Base-by-base conservation (phyloP, 2,888 invertebrate genomes). In the Ptilodon capucinus region DNA sequence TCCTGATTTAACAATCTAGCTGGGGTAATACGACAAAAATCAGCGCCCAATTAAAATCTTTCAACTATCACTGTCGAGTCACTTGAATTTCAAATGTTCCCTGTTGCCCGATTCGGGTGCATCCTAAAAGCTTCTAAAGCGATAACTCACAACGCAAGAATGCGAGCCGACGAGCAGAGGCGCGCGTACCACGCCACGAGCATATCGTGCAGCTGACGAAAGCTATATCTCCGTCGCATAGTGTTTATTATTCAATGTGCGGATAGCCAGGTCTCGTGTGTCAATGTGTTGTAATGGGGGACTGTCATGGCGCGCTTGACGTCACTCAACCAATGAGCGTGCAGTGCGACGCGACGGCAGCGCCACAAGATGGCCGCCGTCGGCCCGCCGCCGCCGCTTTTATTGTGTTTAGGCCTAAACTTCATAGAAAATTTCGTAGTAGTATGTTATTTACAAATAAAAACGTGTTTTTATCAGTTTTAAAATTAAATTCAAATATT, bases 291-390 rank as follows among this genome's bases (percentile, higher is more conserved):
- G 87, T 80, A 84, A 86, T 87, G 88, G 88, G 77, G 77, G 83
- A 81, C 81, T 80, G 87, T 85, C 85, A 89, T 88, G 87, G 86
- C 85, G 86, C 74, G 79, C 66, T 80, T 88, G 90, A 90, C 89
- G 90, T 89, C 89, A 90, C 77, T 85, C 85, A 72, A 68, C 90
- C 90, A 90, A 90, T 90, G 83, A 86, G 86, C 84, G 80, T 71
- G 65, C 60, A 68, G 76, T 60, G 73, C 76, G 68, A 68, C 74
- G 84, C 88, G 89, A 89, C 79, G 71, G 78, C 78, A 88, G 89
- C 90, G 90, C 88, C 89, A 86, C 90, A 89, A 91, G 74, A 91
- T 90, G 91, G 90, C 91, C 76, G 86, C 87, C 88, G 85, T 66
- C 85, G 84, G 84, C 64, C 74, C 64, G 54, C 73, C 73, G 81